phyloP scores from a whole-genome alignment of 1,140 invertebrate genomes.

The Oreohelix idahoensis region DNA sequence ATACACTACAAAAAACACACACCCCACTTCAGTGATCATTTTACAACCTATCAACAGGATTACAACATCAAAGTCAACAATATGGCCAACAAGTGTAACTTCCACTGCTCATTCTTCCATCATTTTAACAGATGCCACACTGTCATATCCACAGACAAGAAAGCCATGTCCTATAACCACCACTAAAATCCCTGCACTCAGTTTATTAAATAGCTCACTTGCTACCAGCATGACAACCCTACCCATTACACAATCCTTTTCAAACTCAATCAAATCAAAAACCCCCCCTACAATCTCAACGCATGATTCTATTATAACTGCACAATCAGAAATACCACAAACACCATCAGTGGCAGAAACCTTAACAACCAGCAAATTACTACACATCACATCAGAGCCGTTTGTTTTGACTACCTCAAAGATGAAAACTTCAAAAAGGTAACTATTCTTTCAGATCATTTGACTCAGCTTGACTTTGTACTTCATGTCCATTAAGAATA shows the following conservation, averaged over 20 bases:
- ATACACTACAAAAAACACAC: not conserved
- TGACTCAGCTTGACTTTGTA: too few species aligned
- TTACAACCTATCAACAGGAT: not conserved
- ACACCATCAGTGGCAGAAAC: not conserved
- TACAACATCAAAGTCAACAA: not conserved
- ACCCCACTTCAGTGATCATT: not conserved
- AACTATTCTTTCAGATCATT: not conserved
- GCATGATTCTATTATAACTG: too few species aligned
- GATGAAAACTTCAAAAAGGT: not conserved
- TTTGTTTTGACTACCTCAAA: not conserved
- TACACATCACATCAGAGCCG: not conserved
- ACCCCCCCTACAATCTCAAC: too few species aligned
- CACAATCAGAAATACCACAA: not conserved
- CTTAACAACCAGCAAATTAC: not conserved
- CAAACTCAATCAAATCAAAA: too few species aligned
- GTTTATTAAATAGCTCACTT: not conserved
- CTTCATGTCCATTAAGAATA: too few species aligned
- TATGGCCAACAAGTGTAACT: not conserved
- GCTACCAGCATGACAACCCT: not conserved
- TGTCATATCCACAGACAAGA: not conserved
- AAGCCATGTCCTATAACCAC: not conserved
- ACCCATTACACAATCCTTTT: not conserved
- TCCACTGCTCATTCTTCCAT: not conserved
- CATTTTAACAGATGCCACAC: not conserved
- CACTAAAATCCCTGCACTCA: not conserved